phyloP scores from a whole-genome alignment of 2,797 vertebrate genomes.

The Crenuchus spilurus region DNA sequence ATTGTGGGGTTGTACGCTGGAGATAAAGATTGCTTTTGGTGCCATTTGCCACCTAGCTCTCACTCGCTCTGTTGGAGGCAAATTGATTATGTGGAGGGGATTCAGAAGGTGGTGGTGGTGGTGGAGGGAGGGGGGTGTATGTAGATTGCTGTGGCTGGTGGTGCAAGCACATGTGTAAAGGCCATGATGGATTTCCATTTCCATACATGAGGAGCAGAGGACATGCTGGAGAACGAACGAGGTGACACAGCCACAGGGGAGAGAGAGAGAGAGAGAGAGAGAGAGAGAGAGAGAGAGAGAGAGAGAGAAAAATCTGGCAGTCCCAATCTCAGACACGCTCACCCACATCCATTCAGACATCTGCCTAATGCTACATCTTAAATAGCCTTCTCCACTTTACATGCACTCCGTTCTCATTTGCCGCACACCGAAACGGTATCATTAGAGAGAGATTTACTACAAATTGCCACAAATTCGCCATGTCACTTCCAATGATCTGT shows the following conservation, averaged over 20 bases:
- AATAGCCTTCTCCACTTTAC: constrained; percentile 87
- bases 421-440: constrained; percentile 85
- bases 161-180: constrained; percentile 73
- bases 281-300: constrained; percentile 59
- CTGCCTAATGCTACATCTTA: constrained; percentile 87
- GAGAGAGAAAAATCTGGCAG: constrained; percentile 52
- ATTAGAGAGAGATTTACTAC: constrained; percentile 96
- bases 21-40: constrained; percentile 78
- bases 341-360: constrained; percentile 72
- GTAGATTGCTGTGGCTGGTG: constrained; percentile 76
- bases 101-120: constrained; percentile 33
- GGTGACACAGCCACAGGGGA: constrained; percentile 59
- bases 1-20: constrained; percentile 51
- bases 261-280: constrained; percentile 40
- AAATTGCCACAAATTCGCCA: constrained; percentile 97
- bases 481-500: constrained; percentile 96
- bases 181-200: constrained; percentile 87
- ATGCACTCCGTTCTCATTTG: constrained; percentile 89
- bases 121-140: constrained; percentile 60
- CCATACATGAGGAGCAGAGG: constrained; percentile 73
- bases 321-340: constrained; percentile 77
- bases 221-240: constrained; percentile 39
- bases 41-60: constrained; percentile 62
- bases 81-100: constrained; percentile 77
- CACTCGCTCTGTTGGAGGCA: constrained; percentile 66